A percentile compares a stretch with the other conserved stretches of the same genome.
Evolutionary conservation across 2,113 vertebrate genomes (phyloP).

Genomic region (Otus sunia): DNA sequence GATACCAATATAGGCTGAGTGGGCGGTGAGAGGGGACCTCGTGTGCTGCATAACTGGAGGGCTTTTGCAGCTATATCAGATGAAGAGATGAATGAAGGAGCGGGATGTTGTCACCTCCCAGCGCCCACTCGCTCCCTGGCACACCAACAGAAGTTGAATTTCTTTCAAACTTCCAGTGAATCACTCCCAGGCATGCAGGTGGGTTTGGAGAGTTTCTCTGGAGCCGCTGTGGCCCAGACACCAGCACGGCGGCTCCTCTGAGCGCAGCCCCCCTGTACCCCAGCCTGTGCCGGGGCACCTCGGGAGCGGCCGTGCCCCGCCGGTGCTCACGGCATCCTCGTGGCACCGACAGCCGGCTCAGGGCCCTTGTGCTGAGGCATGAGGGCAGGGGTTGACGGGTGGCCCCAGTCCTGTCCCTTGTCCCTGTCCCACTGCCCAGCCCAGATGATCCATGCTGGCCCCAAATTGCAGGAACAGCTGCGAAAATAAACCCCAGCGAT

Average conservation of each 20-base stretch:
- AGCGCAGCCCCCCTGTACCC: not conserved
- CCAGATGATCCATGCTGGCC: rapidly evolving
- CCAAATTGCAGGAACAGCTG: not conserved
- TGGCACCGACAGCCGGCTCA: rapidly evolving
- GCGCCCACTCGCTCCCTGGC: slow-evolving; percentile 12
- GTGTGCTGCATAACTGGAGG: not conserved
- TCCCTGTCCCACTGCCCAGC: rapidly evolving
- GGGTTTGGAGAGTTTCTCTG: not conserved
- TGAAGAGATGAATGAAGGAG: slow-evolving; percentile 42
- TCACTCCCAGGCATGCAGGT: not conserved
- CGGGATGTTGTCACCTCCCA: slow-evolving; percentile 12
- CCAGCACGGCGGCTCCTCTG: rapidly evolving
- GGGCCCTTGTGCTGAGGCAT: rapidly evolving
- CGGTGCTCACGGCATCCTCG: rapidly evolving
- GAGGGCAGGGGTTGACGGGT: rapidly evolving
- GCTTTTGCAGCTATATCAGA: not conserved
- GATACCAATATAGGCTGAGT: not conserved
- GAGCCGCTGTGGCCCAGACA: rapidly evolving
- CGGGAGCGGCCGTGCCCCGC: rapidly evolving
- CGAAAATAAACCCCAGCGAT: not conserved
- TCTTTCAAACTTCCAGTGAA: not conserved
- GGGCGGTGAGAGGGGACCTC: not conserved
- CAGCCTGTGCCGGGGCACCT: not conserved
- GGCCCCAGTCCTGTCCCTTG: not conserved
- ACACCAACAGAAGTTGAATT: not conserved